phyloP scores from a whole-genome alignment of 1,140 invertebrate genomes.

The Meloidogyne exigua region DNA sequence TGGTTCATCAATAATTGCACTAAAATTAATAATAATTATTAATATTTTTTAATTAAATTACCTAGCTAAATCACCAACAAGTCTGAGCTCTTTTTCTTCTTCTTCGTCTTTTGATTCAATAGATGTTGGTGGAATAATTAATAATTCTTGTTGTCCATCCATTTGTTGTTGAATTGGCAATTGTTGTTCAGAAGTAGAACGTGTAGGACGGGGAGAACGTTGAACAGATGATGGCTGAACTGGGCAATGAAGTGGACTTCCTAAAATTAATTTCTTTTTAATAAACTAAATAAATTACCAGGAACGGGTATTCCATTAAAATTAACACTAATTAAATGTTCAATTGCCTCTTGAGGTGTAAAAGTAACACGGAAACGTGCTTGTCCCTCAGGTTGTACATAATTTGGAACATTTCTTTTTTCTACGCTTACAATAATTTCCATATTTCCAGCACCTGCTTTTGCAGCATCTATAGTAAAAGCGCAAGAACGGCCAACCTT shows the following conservation, averaged over 20 bases:
- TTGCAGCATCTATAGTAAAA: slow-evolving; percentile 67
- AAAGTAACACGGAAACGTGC: slow-evolving; percentile 92
- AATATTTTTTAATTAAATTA: background rate
- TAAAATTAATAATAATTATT: slow-evolving; percentile 9
- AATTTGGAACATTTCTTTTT: slow-evolving; percentile 94
- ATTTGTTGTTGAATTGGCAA: slow-evolving; percentile 20
- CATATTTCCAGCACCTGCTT: slow-evolving; percentile 64
- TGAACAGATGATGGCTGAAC: slow-evolving; percentile 69
- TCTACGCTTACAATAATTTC: slow-evolving; percentile 97
- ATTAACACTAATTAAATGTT: slow-evolving; percentile 74
- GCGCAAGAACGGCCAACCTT: slow-evolving; percentile 71
- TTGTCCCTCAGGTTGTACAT: slow-evolving; percentile 93
- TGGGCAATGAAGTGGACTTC: slow-evolving; percentile 68
- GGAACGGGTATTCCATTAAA: slow-evolving; percentile 94
- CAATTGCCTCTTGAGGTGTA: slow-evolving; percentile 84
- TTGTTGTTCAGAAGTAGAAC: slow-evolving; percentile 66
- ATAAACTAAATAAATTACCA: slow-evolving; percentile 65
- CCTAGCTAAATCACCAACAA: slow-evolving; percentile 50
- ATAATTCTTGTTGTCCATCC: slow-evolving; percentile 41
- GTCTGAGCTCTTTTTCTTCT: slow-evolving; percentile 42
- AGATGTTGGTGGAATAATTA: slow-evolving; percentile 27
- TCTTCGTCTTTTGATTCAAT: slow-evolving; percentile 21
- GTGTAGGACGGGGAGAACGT: slow-evolving; percentile 70
- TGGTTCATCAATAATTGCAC: slow-evolving; percentile 51
- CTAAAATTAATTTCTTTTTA: slow-evolving; percentile 32